Evolutionary conservation across 2,113 vertebrate genomes (phyloP), one percentile per base, ranked within the genome.

Genomic region (Nestor notabilis): DNA sequence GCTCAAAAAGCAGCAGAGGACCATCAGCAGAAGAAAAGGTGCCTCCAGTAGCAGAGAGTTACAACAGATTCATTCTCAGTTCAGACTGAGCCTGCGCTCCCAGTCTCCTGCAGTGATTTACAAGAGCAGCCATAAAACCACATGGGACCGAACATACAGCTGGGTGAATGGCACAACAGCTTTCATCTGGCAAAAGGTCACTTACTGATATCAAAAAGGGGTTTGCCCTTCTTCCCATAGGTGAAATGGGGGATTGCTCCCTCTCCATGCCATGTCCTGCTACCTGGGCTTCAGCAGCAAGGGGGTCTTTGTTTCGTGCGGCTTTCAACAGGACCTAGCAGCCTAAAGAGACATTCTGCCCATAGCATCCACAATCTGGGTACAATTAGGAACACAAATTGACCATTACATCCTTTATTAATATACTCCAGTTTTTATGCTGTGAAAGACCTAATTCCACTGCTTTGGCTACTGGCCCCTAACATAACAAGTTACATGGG

Each of bases 401-500:
- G 79, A 90, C 76, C 82, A 79, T 90, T 61, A 77, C 23, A 39
- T 93, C 72, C 43, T 76, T 90, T 76, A 35, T 93, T 90, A 87
- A 79, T 84, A 84, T 39, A 14, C 61, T 87, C 85, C 66, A 76
- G 44, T 63, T 84, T 94, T 91, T 58, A 8, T 81, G 79, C 72
- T 69, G 39, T 86, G 71, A 61, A 96, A 78, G 75, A 56, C 70
- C 81, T 91, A 92, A 91, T 96, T 76, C 80, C 91, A 74, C 78
- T 69, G 85, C 93, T 43, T 64, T 84, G 75, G 93, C 90, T 92
- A 94, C 28, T 33, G 92, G 84, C 96, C 89, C 52, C 95, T 56
- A 75, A 85, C 96, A 91, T 87, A 90, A 96, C 85, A 93, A 93
- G 94, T 96, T 95, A 96, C 92, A 89, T 52, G 93, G 96, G 90